Percentiles rank a stretch among this genome's conserved stretches.
Evolutionary conservation across 2,888 invertebrate species (phyloP).

Genomic region (Barypeithes pellucidus): DNA sequence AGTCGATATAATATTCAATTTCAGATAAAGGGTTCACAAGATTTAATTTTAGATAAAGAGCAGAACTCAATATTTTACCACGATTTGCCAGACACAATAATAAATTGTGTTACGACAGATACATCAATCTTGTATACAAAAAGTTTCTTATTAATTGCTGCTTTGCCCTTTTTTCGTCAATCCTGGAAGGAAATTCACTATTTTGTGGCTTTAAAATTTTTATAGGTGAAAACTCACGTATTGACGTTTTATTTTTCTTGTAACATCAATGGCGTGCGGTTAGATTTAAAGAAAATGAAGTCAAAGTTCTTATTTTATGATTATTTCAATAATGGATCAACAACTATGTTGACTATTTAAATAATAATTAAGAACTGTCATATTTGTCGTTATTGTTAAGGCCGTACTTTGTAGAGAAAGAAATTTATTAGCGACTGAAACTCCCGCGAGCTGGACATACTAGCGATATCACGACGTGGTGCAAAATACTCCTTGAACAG

Average conservation of each 20-base stretch:
- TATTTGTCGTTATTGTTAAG: no score
- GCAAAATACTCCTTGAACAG: no score
- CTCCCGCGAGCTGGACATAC: no score
- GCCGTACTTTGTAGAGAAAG: no score
- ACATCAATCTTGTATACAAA: slow-evolving; percentile 13
- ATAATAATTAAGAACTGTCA: no score
- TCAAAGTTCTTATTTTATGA: no score
- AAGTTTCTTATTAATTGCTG: slow-evolving; percentile 16
- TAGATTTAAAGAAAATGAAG: no score
- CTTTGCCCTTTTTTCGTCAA: not conserved
- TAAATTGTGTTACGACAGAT: slow-evolving; percentile 20
- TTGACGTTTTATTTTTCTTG: slow-evolving; percentile 1
- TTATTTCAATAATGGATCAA: no score
- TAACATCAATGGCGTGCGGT: no score
- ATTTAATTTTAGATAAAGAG: slow-evolving; percentile 22
- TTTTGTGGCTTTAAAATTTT: not conserved
- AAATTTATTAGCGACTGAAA: no score
- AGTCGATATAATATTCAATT: slow-evolving; percentile 16
- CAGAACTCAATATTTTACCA: slow-evolving; percentile 18
- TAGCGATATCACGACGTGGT: no score
- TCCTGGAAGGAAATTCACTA: not conserved
- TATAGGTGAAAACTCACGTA: not conserved
- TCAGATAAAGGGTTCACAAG: slow-evolving; percentile 20
- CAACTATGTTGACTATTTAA: no score
- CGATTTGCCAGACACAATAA: slow-evolving; percentile 10